Percentiles rank a stretch among this genome's conserved stretches.
Evolutionary conservation across 1,140 invertebrate genomes (phyloP).

Genomic region (Calliphora vicina): DNA sequence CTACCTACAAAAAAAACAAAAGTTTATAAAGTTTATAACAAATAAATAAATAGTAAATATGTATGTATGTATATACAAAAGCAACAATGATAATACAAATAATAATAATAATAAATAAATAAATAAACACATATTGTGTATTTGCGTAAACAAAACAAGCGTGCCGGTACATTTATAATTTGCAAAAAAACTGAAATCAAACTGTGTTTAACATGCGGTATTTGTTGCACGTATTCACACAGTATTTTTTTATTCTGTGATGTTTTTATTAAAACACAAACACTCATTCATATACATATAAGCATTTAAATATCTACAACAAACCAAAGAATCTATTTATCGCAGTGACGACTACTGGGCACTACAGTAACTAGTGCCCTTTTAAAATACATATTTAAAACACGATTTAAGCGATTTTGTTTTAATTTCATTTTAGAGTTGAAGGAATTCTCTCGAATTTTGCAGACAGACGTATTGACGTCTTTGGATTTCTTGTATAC

Average conservation of each 20-base stretch:
- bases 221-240: not conserved
- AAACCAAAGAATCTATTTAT: not conserved
- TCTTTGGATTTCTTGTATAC: slow-evolving; percentile 9
- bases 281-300: no score
- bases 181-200: not conserved
- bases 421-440: not conserved
- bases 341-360: not conserved
- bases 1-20: not conserved
- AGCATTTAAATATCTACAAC: not conserved
- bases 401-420: not conserved
- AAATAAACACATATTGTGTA: not conserved
- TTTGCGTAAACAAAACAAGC: slow-evolving; percentile 4
- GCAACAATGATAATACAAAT: not conserved
- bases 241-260: not conserved
- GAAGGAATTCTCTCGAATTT: not conserved
- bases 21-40: not conserved
- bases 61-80: no score
- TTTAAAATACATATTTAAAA: not conserved
- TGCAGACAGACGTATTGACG: not conserved
- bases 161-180: slow-evolving; percentile 5
- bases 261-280: not conserved
- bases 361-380: not conserved
- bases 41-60: not conserved
- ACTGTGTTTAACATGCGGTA: not conserved
- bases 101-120: not conserved